Evolutionary conservation across 2,113 vertebrate genomes (phyloP).

Genomic region (Fukomys damarensis): DNA sequence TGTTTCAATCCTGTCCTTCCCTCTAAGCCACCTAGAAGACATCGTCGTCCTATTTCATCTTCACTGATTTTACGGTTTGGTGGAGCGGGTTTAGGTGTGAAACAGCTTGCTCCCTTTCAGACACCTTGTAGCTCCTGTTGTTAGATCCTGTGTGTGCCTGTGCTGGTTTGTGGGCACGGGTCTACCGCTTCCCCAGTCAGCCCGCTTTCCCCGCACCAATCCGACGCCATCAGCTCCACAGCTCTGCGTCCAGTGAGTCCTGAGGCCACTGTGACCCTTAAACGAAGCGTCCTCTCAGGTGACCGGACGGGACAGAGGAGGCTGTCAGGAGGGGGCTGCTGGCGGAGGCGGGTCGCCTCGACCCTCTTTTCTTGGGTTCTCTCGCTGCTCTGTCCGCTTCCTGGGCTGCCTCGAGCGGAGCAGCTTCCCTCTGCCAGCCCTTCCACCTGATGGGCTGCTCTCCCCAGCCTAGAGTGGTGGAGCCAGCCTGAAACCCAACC

Average conservation of each 20-base stretch:
- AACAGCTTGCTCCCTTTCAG: neutral
- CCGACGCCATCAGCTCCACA: neutral
- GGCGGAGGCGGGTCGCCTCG: neutral
- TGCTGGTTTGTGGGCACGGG: neutral
- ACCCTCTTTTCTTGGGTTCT: neutral
- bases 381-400: neutral
- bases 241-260: neutral
- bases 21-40: neutral
- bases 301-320: neutral
- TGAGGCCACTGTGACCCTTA: neutral
- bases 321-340: too few species aligned
- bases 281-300: neutral
- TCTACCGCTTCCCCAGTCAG: neutral
- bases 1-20: neutral
- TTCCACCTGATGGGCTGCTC: neutral
- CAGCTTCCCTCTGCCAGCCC: neutral
- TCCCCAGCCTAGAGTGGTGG: neutral
- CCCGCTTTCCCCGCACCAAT: too few species aligned
- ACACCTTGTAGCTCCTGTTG: neutral
- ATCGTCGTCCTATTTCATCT: neutral
- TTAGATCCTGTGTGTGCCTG: neutral
- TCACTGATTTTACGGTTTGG: neutral
- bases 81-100: neutral
- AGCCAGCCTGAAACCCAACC: neutral
- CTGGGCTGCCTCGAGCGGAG: neutral